Base-by-base conservation (phyloP, 2,113 vertebrate species). In the Tympanuchus pallidicinctus region DNA sequence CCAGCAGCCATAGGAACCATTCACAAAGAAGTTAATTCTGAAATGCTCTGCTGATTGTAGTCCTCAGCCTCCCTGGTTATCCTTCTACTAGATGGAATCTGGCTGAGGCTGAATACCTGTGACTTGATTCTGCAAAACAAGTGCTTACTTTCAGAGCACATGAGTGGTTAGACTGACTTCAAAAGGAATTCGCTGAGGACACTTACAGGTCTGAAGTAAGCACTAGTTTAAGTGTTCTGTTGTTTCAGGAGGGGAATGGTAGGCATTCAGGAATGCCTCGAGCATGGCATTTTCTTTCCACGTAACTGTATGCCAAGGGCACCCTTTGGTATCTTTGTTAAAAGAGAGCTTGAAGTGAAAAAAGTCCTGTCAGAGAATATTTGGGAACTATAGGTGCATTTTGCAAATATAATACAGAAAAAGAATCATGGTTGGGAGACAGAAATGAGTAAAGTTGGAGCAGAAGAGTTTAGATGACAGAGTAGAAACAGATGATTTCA, bases 111-210 rank as follows among this genome's bases (percentile, higher is more conserved):
- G 72, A 74, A 78, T 82, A 47, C 70, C 74, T 80, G 32, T 0
- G 2, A 47, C 93, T 91, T 52, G 79, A 80, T 90, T 88, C 69
- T 94, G 42, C 42, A 94, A 88, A 95, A 74, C 63, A 64, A 1
- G 13, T 67, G 27, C 90, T 96, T 96, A 83, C 94, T 90, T 92
- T 86, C 60, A 71, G 91, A 93, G 64, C 57, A 71, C 67, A 64
- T 74, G 87, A 93, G 60, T 50, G 42, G 69, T 75, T 71, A 82
- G 47, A 69, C 56, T 69, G 65, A 78, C 76, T 95, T 90, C 54
- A 78, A 54, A 91, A 92, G 47, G 89, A 94, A 90, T 92, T 92
- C 43, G 48, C 38, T 1, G 11, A 89, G 93, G 73, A 81, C 57
- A 52, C 72, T 91, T 86, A 60, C 0, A 0, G n/a, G 30, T 88